Evolutionary conservation across 1,140 invertebrate genomes (phyloP).

Genomic region (Telenomus remus): DNA sequence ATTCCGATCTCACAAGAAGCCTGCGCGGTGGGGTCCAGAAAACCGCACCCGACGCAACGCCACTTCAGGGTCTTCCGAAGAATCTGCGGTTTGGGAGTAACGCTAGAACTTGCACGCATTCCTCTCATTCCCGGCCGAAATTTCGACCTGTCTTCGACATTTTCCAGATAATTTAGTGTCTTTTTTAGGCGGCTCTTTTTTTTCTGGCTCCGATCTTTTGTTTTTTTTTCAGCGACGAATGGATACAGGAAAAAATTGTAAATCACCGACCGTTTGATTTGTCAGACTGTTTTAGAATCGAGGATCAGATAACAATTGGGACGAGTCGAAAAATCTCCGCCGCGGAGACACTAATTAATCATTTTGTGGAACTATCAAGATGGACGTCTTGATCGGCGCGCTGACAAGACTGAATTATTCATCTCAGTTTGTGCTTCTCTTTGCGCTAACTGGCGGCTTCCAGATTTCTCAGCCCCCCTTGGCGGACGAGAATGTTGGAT

Average conservation of each 20-base stretch:
- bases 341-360: constrained; percentile 16
- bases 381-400: constrained; percentile 16
- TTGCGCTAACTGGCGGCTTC: too few relatives aligned
- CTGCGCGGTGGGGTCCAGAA: constrained; percentile 39
- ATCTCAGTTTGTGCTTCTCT: background rate
- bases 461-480: too few relatives aligned
- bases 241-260: too few relatives aligned
- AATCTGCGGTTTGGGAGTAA: constrained; percentile 54
- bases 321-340: background rate
- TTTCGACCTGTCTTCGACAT: too few relatives aligned
- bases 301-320: background rate
- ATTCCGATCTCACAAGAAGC: constrained; percentile 40
- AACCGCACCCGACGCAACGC: constrained; percentile 25
- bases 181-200: too few relatives aligned
- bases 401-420: constrained; percentile 27
- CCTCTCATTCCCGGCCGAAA: background rate
- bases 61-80: constrained; percentile 54
- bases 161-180: too few relatives aligned
- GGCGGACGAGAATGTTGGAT: too few relatives aligned
- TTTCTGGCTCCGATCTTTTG: too few relatives aligned
- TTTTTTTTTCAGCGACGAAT: too few relatives aligned
- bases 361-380: constrained; percentile 13
- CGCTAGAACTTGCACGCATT: constrained; percentile 21
- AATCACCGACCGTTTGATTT: too few relatives aligned
- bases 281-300: too few relatives aligned